Conservation (phyloP, 2,888 invertebrate genomes). For the Boloria selene region DNA sequence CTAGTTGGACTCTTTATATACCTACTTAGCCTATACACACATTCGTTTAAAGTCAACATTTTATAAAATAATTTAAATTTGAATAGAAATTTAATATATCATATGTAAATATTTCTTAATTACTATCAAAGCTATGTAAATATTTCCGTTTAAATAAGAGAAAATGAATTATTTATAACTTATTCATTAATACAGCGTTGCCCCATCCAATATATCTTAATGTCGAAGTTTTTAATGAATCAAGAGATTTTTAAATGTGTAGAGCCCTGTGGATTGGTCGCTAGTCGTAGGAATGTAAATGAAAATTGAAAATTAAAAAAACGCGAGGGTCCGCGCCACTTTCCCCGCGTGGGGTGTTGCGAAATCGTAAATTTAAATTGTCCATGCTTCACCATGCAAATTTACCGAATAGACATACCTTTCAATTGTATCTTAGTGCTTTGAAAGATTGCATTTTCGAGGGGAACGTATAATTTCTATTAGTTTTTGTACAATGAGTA, state of each 20-base stretch:
- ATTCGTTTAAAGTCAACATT: not conserved
- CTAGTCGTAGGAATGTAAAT: constrained; percentile 76
- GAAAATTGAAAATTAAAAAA: constrained; percentile 81
- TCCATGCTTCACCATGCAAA: constrained; percentile 79
- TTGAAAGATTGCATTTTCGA: constrained; percentile 37
- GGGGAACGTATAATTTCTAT: constrained; percentile 8
- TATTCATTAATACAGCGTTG: constrained; percentile 21
- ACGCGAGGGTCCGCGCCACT: constrained; percentile 70
- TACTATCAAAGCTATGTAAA: constrained; percentile 33
- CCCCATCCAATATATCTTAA: constrained; percentile 38
- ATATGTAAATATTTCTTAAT: constrained; percentile 16
- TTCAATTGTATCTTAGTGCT: constrained; percentile 60
- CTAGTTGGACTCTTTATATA: too few species aligned
- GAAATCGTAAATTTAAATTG: constrained; percentile 81
- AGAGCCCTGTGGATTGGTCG: constrained; percentile 49
- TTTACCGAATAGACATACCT: constrained; percentile 64
- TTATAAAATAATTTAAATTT: not conserved
- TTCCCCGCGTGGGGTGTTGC: constrained; percentile 60
- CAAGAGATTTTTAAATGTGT: constrained; percentile 38
- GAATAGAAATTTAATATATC: constrained; percentile 16
- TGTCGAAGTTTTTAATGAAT: constrained; percentile 43
- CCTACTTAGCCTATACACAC: too few species aligned
- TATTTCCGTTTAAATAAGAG: constrained; percentile 25
- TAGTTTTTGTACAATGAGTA: not conserved
- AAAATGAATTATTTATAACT: constrained; percentile 32